phyloP scores from a whole-genome alignment of 2,888 invertebrate species.

The Caenorhabditis angaria region DNA sequence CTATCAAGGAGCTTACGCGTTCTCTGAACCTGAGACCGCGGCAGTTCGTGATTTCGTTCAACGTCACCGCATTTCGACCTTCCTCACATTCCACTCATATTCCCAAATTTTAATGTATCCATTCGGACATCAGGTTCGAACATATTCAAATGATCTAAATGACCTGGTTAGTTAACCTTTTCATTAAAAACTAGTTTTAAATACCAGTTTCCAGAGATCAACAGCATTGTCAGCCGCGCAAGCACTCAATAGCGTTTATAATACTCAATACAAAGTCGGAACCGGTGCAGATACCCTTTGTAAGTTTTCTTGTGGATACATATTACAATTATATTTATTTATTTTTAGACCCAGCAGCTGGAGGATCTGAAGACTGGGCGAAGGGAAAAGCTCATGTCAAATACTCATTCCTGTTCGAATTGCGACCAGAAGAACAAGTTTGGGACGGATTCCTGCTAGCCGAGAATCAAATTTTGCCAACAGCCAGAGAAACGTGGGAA shows the following conservation, averaged over 20 bases:
- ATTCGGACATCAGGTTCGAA: slow-evolving; percentile 70
- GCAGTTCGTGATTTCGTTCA: slow-evolving; percentile 69
- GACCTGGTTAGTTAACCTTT: slow-evolving; percentile 51
- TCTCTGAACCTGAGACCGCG: slow-evolving; percentile 72
- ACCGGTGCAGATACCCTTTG: slow-evolving; percentile 71
- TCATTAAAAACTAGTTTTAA: neutral
- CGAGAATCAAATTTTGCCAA: slow-evolving; percentile 71
- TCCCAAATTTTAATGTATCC: slow-evolving; percentile 71
- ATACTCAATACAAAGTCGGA: slow-evolving; percentile 70
- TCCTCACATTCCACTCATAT: slow-evolving; percentile 72
- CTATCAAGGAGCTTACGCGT: slow-evolving; percentile 69
- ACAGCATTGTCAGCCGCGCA: slow-evolving; percentile 67
- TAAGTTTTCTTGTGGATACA: slow-evolving; percentile 16
- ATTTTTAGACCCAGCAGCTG: slow-evolving; percentile 62
- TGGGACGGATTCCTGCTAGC: slow-evolving; percentile 71
- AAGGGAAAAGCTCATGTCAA: slow-evolving; percentile 70
- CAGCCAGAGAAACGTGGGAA: slow-evolving; percentile 71
- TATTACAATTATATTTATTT: neutral
- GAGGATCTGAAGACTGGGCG: slow-evolving; percentile 71
- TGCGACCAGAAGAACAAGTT: slow-evolving; percentile 70
- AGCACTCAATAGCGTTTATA: slow-evolving; percentile 66
- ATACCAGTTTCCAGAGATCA: slow-evolving; percentile 53
- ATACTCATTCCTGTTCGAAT: slow-evolving; percentile 70
- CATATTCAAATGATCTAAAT: slow-evolving; percentile 67
- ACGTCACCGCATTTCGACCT: slow-evolving; percentile 62